phyloP scores from a whole-genome alignment of 2,888 invertebrate genomes.

The Calameuta filiformis region DNA sequence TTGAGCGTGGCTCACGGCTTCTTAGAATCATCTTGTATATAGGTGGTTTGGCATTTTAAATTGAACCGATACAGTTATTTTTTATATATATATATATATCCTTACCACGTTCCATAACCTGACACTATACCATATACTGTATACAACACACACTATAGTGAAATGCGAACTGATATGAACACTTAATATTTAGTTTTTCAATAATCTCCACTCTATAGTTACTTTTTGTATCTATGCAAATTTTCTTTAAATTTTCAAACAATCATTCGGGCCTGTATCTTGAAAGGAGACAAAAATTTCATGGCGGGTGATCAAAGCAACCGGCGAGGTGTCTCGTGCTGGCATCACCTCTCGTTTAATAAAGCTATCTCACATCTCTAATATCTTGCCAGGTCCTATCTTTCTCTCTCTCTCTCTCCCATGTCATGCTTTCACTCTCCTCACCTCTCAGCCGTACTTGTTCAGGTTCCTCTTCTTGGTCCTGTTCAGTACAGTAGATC shows the following conservation, averaged over 20 bases:
- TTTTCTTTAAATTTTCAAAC: too few species aligned
- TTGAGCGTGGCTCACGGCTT: constrained; percentile 19
- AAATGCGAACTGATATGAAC: too few species aligned
- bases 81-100: too few species aligned
- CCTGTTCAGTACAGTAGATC: not conserved
- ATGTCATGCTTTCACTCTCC: constrained; percentile 6
- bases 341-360: constrained; percentile 52
- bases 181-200: too few species aligned
- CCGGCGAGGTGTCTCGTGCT: constrained; percentile 47
- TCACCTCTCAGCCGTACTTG: constrained; percentile 6
- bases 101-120: too few species aligned
- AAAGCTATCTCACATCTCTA: constrained; percentile 60
- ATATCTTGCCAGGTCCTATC: constrained; percentile 37
- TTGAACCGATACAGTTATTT: constrained; percentile 5
- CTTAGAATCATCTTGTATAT: constrained; percentile 29
- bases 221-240: too few species aligned
- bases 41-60: constrained; percentile 15
- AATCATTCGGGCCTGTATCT: too few species aligned
- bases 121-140: too few species aligned
- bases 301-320: constrained; percentile 52
- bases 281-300: not conserved
- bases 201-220: too few species aligned
- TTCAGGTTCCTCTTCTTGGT: too few species aligned
- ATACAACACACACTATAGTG: too few species aligned
- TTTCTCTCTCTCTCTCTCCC: not conserved